Evolutionary conservation across 2,888 invertebrate genomes (phyloP), one percentile per base, ranked within the genome.

Genomic region (Sclerodermus sp.): DNA sequence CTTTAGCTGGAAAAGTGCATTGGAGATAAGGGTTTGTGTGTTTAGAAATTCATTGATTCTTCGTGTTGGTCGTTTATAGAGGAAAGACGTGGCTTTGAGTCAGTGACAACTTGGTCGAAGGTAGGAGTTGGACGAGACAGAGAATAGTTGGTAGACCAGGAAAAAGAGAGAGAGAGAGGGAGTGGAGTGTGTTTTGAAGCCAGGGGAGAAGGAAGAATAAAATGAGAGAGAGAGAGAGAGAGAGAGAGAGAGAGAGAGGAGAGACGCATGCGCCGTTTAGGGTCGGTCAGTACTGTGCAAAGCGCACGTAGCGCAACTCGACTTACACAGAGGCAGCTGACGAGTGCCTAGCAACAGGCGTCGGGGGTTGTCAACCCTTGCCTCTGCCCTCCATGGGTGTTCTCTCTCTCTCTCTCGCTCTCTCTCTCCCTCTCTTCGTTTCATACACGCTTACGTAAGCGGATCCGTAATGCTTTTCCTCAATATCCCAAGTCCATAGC

Each of bases 271-370:
- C 34, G 34, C 34, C 12, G 34, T 13, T 34, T 34, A 23, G 34
- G n/a, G 14, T 34, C 34, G 34, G 34, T 34, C 34, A 14, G 34
- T 34, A 12, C 34, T 12, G 34, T 34, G 34, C 34, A 34, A 34
- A 23, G 23, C 23, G 23, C 5, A 29, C 41, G 12, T 23, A 10
- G 41, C n/a, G 16, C 29, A 12, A 8, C 6, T 10, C 23, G 10
- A 13, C 53, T 50, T 49, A 53, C 55, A 55, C 56, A 50, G 46
- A 34, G 58, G 55, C 59, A 61, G 54, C 64, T 64, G 66, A 60
- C 65, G 62, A 57, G 63, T 60, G 69, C 72, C 63, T 71, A 68
- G 71, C 72, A 72, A 72, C 71, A 72, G 70, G 71, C 72, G 57
- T 58, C 68, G 66, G 66, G 68, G 67, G 70, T 67, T 71, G 64